Base-by-base conservation (phyloP, 2,888 invertebrate genomes). In the Alviniconcha strummeri region DNA sequence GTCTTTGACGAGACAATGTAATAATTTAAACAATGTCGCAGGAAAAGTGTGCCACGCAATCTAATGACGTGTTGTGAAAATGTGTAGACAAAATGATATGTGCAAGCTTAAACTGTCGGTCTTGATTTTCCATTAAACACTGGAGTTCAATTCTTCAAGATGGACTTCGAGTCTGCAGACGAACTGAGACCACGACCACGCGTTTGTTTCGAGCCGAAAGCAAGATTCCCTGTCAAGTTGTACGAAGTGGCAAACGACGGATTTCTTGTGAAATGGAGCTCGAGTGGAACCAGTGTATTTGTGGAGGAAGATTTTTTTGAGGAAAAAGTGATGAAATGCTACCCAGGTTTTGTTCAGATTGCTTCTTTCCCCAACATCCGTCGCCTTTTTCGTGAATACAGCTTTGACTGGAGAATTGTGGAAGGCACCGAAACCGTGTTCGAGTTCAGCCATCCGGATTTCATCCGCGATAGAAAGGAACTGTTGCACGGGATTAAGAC, bases 291-390 rank as follows among this genome's bases (percentile, higher is more conserved):
- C 6, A 85, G 88, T 56, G 85, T 90, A 11, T 85, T 89, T 8
- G 87, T 88, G 15, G 90, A 90, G 55, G 88, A 88, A 6, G 83
- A 86, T 17, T 78, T 83, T 15, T 92, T 91, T 80, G 92, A 91
- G 84, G 85, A 88, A 5, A 86, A 88, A 57, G 91, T 92, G 13
- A 90, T 92, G 91, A 85, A 85, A 55, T 83, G 87, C 52, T 91
- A 92, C 82, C 93, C 93, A 5, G 92, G 91, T 13, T 91, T 93
- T 84, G 90, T 92, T 8, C 91, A 92, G 85, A 92, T 92, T 78
- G 86, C 91, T 13, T 85, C 90, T 8, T 91, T 92, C 85, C 86
- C 89, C 71, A 93, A 93, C 83, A 87, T 93, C 7, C 87, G 92
- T 19, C 88, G 93, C 75, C 90, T 92, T 54, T 91, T 92, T 83